Evolutionary conservation across 2,113 vertebrate genomes (phyloP).

Genomic region (Aegithalos caudatus): DNA sequence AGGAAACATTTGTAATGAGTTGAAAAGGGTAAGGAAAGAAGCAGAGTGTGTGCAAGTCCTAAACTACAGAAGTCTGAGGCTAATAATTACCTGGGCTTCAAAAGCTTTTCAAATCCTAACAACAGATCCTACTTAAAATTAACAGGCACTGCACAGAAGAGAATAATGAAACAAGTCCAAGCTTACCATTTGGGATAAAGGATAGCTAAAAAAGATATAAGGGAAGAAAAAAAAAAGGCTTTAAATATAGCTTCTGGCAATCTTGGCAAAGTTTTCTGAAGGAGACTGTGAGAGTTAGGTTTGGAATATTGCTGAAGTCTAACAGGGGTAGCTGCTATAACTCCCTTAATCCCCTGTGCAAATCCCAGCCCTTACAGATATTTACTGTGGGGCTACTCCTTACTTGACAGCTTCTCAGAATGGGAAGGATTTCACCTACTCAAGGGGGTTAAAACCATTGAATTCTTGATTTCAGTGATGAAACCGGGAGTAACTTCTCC

Average conservation of each 20-base stretch:
- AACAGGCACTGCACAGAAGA: not conserved
- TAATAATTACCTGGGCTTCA: constrained; percentile 54
- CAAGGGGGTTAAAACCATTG: not conserved
- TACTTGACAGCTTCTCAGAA: not conserved
- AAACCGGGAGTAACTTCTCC: not conserved
- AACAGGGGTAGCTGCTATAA: not conserved
- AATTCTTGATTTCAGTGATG: not conserved
- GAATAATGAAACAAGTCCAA: constrained; percentile 1
- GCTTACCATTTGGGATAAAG: not conserved
- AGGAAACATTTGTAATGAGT: constrained; percentile 48
- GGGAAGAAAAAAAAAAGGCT: fast-evolving
- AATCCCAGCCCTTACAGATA: not conserved
- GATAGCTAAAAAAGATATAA: constrained; percentile 2
- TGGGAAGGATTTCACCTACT: not conserved
- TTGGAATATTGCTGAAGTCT: not conserved
- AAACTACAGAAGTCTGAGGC: constrained; percentile 4
- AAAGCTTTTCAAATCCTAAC: constrained; percentile 22
- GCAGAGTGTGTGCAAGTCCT: not conserved
- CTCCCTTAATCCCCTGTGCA: not conserved
- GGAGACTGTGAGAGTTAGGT: not conserved
- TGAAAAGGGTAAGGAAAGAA: constrained; percentile 30
- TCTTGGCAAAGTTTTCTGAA: constrained; percentile 29
- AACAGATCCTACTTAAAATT: constrained; percentile 37
- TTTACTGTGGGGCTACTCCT: not conserved
- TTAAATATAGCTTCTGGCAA: constrained; percentile 32